phyloP scores from a whole-genome alignment of 2,113 vertebrate genomes.

The Dromaius novaehollandiae region DNA sequence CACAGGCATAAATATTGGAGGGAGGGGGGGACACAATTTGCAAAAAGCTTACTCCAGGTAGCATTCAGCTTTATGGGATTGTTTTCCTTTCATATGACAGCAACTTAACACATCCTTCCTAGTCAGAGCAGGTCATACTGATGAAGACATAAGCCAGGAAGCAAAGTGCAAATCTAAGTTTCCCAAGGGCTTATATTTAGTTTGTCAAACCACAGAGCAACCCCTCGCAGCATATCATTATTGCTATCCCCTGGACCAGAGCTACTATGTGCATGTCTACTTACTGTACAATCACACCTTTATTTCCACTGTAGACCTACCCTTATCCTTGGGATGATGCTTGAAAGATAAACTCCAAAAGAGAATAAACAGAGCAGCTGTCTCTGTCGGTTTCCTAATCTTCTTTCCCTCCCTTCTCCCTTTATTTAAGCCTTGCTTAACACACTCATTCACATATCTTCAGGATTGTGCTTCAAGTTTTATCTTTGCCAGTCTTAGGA shows the following conservation, averaged over 20 bases:
- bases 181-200: not conserved
- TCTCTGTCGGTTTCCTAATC: not conserved
- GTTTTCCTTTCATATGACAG: not conserved
- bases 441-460: not conserved
- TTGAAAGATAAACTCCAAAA: not conserved
- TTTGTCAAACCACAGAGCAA: not conserved
- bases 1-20: not conserved
- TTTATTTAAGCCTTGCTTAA: not conserved
- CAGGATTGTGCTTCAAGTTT: not conserved
- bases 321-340: not conserved
- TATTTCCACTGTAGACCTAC: not conserved
- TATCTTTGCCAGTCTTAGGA: not conserved
- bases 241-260: not conserved
- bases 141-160: not conserved
- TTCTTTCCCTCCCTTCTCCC: not conserved
- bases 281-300: not conserved
- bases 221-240: fast-evolving
- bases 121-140: not conserved
- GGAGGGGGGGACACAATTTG: not conserved
- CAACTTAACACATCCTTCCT: not conserved
- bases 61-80: not conserved
- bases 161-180: not conserved
- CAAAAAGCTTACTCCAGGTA: not conserved
- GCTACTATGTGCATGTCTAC: fast-evolving
- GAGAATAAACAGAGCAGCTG: not conserved